Evolutionary conservation across 2,797 vertebrate genomes (phyloP).

Genomic region (Sphaeramia orbicularis): DNA sequence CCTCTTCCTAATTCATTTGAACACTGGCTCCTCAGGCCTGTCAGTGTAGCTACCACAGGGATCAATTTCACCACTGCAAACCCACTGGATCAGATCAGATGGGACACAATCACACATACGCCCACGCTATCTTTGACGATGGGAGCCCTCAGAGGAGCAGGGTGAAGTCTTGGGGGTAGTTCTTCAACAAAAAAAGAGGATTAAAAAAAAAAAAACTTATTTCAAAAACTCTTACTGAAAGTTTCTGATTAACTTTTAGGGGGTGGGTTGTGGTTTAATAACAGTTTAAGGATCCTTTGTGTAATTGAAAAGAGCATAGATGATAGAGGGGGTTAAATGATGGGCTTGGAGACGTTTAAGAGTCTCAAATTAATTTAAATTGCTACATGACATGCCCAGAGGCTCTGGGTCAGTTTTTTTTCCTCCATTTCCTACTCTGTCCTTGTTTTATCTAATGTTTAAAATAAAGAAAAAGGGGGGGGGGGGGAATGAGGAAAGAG

Average conservation of each 20-base stretch:
- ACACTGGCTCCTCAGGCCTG: constrained; percentile 60
- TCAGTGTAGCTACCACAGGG: constrained; percentile 61
- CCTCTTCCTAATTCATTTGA: constrained; percentile 52
- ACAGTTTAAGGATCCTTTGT: constrained; percentile 47
- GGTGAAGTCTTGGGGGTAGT: constrained; percentile 13
- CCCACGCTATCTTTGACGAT: constrained; percentile 33
- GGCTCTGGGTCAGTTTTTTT: constrained; percentile 66
- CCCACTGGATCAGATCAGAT: constrained; percentile 59
- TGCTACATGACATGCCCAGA: constrained; percentile 65
- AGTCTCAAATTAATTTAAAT: constrained; percentile 76
- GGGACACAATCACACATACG: constrained; percentile 39
- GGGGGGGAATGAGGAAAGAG: background rate
- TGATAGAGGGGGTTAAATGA: constrained; percentile 59
- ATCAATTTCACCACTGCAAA: constrained; percentile 68
- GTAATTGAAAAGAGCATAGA: constrained; percentile 57
- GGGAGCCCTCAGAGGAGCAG: constrained; percentile 11
- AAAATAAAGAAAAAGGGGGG: constrained; percentile 24
- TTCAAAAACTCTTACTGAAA: constrained; percentile 12
- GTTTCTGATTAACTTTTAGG: constrained; percentile 46
- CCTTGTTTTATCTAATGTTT: constrained; percentile 45
- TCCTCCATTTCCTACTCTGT: constrained; percentile 23
- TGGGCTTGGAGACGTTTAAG: constrained; percentile 63
- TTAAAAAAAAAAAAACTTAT: constrained; percentile 1
- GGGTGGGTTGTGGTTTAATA: constrained; percentile 43
- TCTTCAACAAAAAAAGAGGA: constrained; percentile 7